Conservation (phyloP, 2,888 invertebrate genomes). For the Diarsia dahlii region DNA sequence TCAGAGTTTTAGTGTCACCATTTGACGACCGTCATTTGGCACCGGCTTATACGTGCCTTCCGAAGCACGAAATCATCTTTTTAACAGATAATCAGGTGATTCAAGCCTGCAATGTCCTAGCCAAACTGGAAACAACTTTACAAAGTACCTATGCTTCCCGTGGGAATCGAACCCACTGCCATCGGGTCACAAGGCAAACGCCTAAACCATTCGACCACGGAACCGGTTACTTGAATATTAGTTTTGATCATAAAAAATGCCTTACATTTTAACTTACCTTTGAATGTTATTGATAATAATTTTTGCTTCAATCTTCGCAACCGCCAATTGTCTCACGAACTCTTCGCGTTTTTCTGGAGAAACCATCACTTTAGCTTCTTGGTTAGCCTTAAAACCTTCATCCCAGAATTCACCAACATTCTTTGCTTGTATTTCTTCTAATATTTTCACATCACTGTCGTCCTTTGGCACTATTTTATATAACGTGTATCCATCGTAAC, state of each 20-base stretch:
- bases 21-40: too few relatives aligned
- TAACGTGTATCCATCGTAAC: conserved; percentile 91
- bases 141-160: too few relatives aligned
- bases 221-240: not conserved
- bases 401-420: conserved; percentile 82
- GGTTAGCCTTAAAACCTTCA: conserved; percentile 76
- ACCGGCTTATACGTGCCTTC: too few relatives aligned
- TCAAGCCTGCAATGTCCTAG: too few relatives aligned
- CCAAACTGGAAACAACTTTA: too few relatives aligned
- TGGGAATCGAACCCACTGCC: too few relatives aligned
- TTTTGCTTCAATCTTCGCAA: conserved; percentile 66
- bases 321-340: conserved; percentile 69
- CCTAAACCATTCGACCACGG: too few relatives aligned
- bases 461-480: conserved; percentile 89
- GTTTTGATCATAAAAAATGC: not conserved
- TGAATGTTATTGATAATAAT: conserved; percentile 79
- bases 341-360: conserved; percentile 69
- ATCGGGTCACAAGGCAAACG: too few relatives aligned
- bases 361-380: conserved; percentile 81
- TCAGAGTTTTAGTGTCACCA: too few relatives aligned
- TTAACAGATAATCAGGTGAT: too few relatives aligned
- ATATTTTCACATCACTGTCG: conserved; percentile 83
- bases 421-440: conserved; percentile 84
- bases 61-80: too few relatives aligned
- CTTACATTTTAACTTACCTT: conserved; percentile 66